Evolutionary conservation across 2,888 invertebrate species (phyloP).

Genomic region (Laspeyria flexula): DNA sequence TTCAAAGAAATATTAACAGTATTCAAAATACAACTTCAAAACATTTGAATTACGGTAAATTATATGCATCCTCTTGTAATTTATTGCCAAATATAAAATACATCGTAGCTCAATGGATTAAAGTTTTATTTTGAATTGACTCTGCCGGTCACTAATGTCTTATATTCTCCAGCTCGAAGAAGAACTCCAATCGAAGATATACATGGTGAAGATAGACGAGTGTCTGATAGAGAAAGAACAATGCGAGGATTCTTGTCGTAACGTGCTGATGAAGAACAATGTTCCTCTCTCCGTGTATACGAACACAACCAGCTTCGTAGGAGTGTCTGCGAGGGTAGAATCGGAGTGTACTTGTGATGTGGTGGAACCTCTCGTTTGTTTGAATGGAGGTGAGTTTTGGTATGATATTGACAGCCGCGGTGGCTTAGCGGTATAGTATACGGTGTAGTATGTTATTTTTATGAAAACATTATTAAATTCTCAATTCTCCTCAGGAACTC

Average conservation of each 20-base stretch:
- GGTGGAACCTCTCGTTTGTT: conserved; percentile 86
- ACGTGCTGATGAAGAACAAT: conserved; percentile 90
- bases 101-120: too few relatives aligned
- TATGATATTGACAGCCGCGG: too few relatives aligned
- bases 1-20: too few relatives aligned
- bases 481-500: conserved; percentile 68
- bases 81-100: too few relatives aligned
- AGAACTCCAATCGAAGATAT: conserved; percentile 90
- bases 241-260: conserved; percentile 92
- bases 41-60: too few relatives aligned
- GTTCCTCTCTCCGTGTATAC: conserved; percentile 94
- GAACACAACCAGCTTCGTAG: conserved; percentile 97
- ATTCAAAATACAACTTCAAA: too few relatives aligned
- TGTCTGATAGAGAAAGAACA: conserved; percentile 92
- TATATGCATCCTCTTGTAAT: too few relatives aligned
- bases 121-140: too few relatives aligned
- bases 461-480: too few relatives aligned
- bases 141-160: too few relatives aligned
- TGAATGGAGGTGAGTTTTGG: conserved; percentile 93
- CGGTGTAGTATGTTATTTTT: too few relatives aligned
- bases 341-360: conserved; percentile 91
- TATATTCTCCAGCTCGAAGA: conserved; percentile 86
- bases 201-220: conserved; percentile 97
- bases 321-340: conserved; percentile 94
- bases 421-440: too few relatives aligned